Evolutionary conservation across 2,888 invertebrate genomes (phyloP).

Genomic region (Volucella inflata): DNA sequence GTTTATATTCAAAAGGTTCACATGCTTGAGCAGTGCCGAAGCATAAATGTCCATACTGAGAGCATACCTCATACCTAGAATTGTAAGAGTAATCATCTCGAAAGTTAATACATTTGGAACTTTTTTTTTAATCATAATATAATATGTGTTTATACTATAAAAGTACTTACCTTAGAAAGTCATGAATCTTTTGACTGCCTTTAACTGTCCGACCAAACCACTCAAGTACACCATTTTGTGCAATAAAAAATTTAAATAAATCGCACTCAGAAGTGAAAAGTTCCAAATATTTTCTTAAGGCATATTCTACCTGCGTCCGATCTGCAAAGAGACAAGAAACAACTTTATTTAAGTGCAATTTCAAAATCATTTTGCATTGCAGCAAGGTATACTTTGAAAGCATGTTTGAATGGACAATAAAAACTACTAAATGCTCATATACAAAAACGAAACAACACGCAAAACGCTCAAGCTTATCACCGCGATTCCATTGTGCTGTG

Average conservation of each 20-base stretch:
- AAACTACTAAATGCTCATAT: too few relatives aligned
- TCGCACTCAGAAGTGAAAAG: conserved; percentile 76
- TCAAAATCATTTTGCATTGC: too few relatives aligned
- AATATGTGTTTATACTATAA: too few relatives aligned
- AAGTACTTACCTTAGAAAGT: conserved; percentile 78
- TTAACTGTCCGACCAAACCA: conserved; percentile 80
- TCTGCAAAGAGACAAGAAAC: conserved; percentile 50
- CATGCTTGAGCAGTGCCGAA: conserved; percentile 77
- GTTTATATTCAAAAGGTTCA: conserved; percentile 78
- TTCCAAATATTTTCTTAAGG: conserved; percentile 77
- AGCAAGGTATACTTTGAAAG: too few relatives aligned
- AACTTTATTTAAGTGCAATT: too few relatives aligned
- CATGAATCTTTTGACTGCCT: conserved; percentile 78
- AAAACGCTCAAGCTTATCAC: too few relatives aligned
- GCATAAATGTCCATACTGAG: conserved; percentile 78
- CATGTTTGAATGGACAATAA: too few relatives aligned
- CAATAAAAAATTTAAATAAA: conserved; percentile 77
- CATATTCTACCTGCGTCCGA: conserved; percentile 62
- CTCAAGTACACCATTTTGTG: conserved; percentile 79
- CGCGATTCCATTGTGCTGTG: too few relatives aligned
- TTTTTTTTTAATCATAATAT: background rate
- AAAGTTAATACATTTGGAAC: conserved; percentile 1
- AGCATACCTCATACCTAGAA: conserved; percentile 78
- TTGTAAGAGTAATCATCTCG: background rate
- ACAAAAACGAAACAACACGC: too few relatives aligned